Conservation (phyloP, 2,888 invertebrate genomes). For the Heliconius aoede region DNA sequence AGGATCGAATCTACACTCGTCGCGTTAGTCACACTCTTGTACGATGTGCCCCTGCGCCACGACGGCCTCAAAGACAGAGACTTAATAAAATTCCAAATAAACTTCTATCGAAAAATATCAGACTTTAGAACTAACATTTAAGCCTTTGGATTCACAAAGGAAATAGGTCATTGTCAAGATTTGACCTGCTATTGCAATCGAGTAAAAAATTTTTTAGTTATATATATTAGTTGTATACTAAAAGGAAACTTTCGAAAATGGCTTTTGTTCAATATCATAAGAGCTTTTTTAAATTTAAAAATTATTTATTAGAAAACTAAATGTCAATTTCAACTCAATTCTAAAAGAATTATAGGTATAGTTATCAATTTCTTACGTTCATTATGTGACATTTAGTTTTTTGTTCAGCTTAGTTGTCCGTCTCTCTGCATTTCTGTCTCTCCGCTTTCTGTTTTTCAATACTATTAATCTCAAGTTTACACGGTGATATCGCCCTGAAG, state of each 20-base stretch:
- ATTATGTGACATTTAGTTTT: too few species aligned
- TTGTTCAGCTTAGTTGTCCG: too few species aligned
- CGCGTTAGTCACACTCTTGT: too few species aligned
- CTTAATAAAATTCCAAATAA: slow-evolving; percentile 19
- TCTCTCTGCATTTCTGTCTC: too few species aligned
- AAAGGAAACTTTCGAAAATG: slow-evolving; percentile 19
- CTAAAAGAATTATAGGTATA: too few species aligned
- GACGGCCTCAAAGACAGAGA: not conserved
- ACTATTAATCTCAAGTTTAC: too few species aligned
- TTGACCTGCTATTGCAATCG: slow-evolving; percentile 31
- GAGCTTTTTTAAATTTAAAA: not conserved
- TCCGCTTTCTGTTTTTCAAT: too few species aligned
- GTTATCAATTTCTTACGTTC: too few species aligned
- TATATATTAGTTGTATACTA: too few species aligned
- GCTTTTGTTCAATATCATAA: not conserved
- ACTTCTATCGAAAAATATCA: slow-evolving; percentile 27
- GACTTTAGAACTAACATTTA: slow-evolving; percentile 27
- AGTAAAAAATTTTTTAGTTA: slow-evolving; percentile 26
- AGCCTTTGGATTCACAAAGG: slow-evolving; percentile 32
- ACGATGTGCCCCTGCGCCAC: too few species aligned
- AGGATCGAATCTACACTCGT: too few species aligned
- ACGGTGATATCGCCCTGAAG: too few species aligned
- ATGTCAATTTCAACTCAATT: not conserved
- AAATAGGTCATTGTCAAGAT: slow-evolving; percentile 42
- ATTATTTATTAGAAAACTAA: not conserved